These are phyloP conservation scores for Chromobotia macracanthus DNA, from an alignment of 2,797 vertebrate species.

Conservation along the genomic window DNA sequence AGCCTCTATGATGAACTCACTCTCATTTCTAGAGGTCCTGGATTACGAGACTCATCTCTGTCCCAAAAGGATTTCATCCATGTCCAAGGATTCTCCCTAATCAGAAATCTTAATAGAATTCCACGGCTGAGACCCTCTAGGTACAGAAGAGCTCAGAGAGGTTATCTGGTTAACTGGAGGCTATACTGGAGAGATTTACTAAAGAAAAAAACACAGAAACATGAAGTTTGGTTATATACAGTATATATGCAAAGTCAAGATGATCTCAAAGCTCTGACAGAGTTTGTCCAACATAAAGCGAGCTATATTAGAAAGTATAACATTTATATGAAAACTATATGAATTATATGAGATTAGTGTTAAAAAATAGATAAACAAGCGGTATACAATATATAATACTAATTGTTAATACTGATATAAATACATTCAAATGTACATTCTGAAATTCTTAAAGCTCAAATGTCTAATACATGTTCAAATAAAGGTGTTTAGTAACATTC, in stretches of 20 bases:
- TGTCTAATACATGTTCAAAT: no score
- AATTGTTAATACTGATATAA: no score
- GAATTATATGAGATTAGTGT: no score
- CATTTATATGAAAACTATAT: no score
- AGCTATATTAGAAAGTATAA: no score
- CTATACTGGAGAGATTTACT: constrained; percentile 60
- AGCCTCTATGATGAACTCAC: constrained; percentile 5
- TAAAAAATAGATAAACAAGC: no score
- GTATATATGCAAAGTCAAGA: not conserved
- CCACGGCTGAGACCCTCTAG: constrained; percentile 36
- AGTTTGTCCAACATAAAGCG: no score
- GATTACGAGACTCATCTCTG: constrained; percentile 22
- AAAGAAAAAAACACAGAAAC: not conserved
- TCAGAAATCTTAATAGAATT: constrained; percentile 54
- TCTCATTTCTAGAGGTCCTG: constrained; percentile 45
- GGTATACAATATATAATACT: no score
- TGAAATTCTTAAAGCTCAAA: no score
- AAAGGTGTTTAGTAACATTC: no score
- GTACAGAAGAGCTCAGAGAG: constrained; percentile 2
- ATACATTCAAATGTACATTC: no score
- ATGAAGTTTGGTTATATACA: not conserved
- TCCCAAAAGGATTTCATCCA: constrained; percentile 40
- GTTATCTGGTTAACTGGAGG: constrained; percentile 41
- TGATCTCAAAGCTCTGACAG: no score
- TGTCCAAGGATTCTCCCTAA: constrained; percentile 42